Evolutionary conservation across 1,140 invertebrate genomes (phyloP), one percentile per base, ranked within the genome.

Genomic region (Homarus americanus): DNA sequence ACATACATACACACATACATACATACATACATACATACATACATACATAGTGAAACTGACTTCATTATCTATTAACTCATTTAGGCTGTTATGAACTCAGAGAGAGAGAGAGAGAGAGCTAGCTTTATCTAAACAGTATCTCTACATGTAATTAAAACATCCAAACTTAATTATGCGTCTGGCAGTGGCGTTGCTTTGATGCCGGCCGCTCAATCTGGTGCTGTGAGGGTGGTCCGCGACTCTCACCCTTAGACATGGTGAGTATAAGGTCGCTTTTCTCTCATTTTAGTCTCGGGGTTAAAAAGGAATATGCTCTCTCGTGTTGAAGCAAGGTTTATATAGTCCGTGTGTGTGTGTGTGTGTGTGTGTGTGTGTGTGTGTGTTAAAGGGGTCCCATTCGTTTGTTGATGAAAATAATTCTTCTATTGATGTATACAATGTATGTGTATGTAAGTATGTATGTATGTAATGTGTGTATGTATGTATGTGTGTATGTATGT

Each of bases 121-220:
- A 76, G 84, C 84, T 86, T 78, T 86, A 86, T 86, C 84, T 76
- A 76, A 86, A 86, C 84, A 86, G 84, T 86, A 86, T 86, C 84
- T 76, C 72, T 76, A 86, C 84, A 86, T 86, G 84, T 86, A 86
- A 86, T 86, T 86, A 86, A 86, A 86, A 86, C 84, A 75, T 86
- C 72, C 84, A 86, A 86, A 86, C 84, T 86, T 86, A 86, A 86
- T 86, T 86, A 86, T 86, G 84, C 66, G 63, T 63, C 82, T 83
- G 53, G 82, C 53, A 83, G 63, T 34, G 82, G 36, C 32, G 38
- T 44, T n/a, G 58, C 82, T 83, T 83, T 83, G 82, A 83, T 83
- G 82, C 32, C 58, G 63, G 53, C 58, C 63, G 53, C 32, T 63
- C 53, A 83, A 58, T 66, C 63, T 66, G 63, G 53, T 49, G 80